A percentile compares a stretch with the other conserved stretches of the same genome.
phyloP scores from a whole-genome alignment of 1,140 invertebrate species.

The Drosophila fuyamai region DNA sequence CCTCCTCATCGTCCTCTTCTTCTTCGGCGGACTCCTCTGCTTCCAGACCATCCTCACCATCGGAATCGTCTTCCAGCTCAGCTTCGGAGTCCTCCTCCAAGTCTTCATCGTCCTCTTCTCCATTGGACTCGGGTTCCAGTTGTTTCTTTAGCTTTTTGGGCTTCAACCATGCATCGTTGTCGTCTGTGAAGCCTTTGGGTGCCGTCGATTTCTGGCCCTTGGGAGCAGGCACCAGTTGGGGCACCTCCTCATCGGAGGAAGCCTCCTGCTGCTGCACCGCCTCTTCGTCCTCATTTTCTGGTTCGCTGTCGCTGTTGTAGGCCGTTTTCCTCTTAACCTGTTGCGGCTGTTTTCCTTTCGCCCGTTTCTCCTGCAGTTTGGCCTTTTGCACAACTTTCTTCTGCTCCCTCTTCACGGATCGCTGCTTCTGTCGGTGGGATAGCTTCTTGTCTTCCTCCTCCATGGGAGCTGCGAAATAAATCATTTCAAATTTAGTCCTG shows the following conservation, averaged over 20 bases:
- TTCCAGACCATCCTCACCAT: constrained; percentile 42
- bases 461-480: constrained; percentile 58
- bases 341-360: constrained; percentile 43
- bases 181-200: constrained; percentile 87
- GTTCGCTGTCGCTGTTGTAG: constrained; percentile 77
- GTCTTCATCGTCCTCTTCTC: constrained; percentile 48
- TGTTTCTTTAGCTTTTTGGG: constrained; percentile 86
- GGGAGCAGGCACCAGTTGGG: constrained; percentile 48
- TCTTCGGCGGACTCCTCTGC: constrained; percentile 47
- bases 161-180: constrained; percentile 89
- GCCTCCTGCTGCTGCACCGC: constrained; percentile 33
- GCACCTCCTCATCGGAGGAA: constrained; percentile 52
- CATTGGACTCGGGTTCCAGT: constrained; percentile 38
- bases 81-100: constrained; percentile 63
- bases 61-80: constrained; percentile 37
- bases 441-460: constrained; percentile 86
- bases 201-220: constrained; percentile 29
- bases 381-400: constrained; percentile 86
- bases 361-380: constrained; percentile 84
- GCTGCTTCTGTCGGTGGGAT: constrained; percentile 89
- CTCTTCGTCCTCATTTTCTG: constrained; percentile 53
- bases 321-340: constrained; percentile 53
- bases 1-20: constrained; percentile 65
- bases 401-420: constrained; percentile 87
- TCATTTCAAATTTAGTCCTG: constrained; percentile 7